Base-by-base conservation (phyloP, 2,888 invertebrate species). In the Chrysina gloriosa region DNA sequence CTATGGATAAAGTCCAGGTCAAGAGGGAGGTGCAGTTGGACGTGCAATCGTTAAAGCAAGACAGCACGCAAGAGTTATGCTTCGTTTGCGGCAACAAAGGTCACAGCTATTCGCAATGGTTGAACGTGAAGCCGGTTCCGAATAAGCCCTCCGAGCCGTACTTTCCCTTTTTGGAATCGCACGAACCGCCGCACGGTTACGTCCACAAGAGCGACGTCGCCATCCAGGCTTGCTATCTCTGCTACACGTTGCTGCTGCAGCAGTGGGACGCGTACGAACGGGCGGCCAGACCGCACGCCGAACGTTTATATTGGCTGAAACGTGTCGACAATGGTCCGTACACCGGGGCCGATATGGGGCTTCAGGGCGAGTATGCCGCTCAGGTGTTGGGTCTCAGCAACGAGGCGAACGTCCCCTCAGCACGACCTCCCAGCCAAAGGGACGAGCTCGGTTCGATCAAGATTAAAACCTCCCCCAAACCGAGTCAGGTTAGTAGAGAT, bases 231-330 rank as follows among this genome's bases (percentile, higher is more conserved):
- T 97, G 97, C 84, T 89, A 90, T 82, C 89, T 96, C 27, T 97
- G 97, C 84, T 94, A 92, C 84, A 90, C 92, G 61, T 88, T 95
- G 78, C 88, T 97, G 45, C 87, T 91, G 65, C 93, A 95, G 82
- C 97, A 97, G 84, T 97, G 97, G 97, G 94, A 96, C 77, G 89
- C 91, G 71, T 94, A 94, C 82, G 96, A 97, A 84, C 86, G 92
- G 45, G 92, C 92, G 77, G 77, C 79, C 79, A 92, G 93, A 75
- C 95, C 96, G 0, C 92, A 94, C 81, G 87, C 90, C 72, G 95
- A 96, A 81, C 86, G 97, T 63, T 88, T 96, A 78, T 97, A 97
- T 80, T 96, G 96, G 92, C 86, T 96, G 85, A 97, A 97, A 83
- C 86, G 97, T 75, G 90, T 93, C 74, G 96, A 97, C 80, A 94